Evolutionary conservation across 2,113 vertebrate genomes (phyloP).

Genomic region (Myxocyprinus asiaticus): DNA sequence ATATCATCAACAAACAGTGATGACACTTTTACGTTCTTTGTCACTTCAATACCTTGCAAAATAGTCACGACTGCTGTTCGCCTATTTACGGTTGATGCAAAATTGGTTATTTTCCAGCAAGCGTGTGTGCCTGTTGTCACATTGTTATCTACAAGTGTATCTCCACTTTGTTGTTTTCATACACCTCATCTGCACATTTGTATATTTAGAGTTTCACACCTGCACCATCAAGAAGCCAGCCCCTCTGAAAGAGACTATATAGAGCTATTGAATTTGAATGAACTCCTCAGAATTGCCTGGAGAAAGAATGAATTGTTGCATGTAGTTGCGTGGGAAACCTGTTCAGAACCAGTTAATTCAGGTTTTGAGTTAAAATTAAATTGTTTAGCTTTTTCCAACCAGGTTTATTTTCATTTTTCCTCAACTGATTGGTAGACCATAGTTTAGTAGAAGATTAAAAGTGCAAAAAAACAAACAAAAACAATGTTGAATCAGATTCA

Average conservation of each 20-base stretch:
- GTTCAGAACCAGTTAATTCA: conserved; percentile 12
- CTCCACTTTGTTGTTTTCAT: conserved; percentile 11
- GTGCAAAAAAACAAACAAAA: too few relatives aligned
- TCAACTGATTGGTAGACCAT: too few relatives aligned
- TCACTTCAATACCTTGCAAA: conserved; percentile 17
- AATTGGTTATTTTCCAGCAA: conserved; percentile 5
- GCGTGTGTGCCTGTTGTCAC: not conserved
- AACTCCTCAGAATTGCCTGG: conserved; percentile 17
- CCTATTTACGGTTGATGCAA: not conserved
- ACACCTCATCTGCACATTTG: conserved; percentile 33
- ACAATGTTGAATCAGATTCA: too few relatives aligned
- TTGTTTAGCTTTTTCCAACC: not conserved
- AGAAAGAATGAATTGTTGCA: not conserved
- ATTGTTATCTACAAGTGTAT: conserved; percentile 1
- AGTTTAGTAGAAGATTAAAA: too few relatives aligned
- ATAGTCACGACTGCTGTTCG: not conserved
- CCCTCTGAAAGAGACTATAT: conserved; percentile 3
- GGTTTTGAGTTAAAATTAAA: not conserved
- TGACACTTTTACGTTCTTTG: conserved; percentile 13
- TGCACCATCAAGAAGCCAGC: conserved; percentile 6
- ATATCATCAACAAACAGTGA: conserved; percentile 8
- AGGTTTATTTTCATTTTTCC: too few relatives aligned
- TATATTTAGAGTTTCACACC: conserved; percentile 26
- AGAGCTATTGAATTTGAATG: conserved; percentile 40
- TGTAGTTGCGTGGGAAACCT: not conserved